Percentiles rank a stretch among this genome's conserved stretches.
Conservation (phyloP, 2,797 vertebrate species). For the Vespertilio murinus region DNA sequence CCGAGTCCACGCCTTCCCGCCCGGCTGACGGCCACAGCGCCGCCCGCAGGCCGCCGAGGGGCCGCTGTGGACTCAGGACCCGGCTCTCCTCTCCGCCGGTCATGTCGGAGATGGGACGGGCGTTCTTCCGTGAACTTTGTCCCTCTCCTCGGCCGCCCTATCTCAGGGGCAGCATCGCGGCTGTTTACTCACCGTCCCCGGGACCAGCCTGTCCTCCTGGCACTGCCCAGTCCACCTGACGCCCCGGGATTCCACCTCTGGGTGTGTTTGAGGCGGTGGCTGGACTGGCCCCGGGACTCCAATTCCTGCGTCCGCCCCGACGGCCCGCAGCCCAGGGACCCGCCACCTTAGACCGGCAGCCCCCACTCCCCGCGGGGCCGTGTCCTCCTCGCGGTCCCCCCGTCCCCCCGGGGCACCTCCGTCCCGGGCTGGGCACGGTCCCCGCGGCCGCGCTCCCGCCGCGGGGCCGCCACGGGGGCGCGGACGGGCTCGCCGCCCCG, state of each 20-base stretch:
- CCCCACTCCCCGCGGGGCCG: background rate
- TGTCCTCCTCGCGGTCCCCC: background rate
- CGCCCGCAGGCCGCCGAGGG: background rate
- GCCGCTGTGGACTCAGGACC: background rate
- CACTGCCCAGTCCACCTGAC: background rate
- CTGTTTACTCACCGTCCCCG: constrained; percentile 41
- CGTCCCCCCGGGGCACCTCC: background rate
- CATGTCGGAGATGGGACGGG: constrained; percentile 40
- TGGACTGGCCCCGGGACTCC: background rate
- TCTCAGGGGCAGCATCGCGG: constrained; percentile 39
- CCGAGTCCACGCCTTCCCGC: background rate
- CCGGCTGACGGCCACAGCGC: background rate
- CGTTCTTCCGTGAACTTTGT: constrained; percentile 53
- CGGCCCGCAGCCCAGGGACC: background rate
- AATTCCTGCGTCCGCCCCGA: background rate
- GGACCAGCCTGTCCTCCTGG: background rate
- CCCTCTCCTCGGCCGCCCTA: constrained; percentile 11
- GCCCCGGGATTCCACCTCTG: background rate
- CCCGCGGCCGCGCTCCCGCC: background rate
- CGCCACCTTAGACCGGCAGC: background rate
- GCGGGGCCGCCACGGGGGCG: no score
- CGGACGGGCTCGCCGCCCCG: background rate
- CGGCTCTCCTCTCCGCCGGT: background rate
- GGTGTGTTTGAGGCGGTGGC: background rate
- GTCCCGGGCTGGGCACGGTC: background rate